Evolutionary conservation across 2,888 invertebrate genomes (phyloP).

Genomic region (Leptinotarsa juncta): DNA sequence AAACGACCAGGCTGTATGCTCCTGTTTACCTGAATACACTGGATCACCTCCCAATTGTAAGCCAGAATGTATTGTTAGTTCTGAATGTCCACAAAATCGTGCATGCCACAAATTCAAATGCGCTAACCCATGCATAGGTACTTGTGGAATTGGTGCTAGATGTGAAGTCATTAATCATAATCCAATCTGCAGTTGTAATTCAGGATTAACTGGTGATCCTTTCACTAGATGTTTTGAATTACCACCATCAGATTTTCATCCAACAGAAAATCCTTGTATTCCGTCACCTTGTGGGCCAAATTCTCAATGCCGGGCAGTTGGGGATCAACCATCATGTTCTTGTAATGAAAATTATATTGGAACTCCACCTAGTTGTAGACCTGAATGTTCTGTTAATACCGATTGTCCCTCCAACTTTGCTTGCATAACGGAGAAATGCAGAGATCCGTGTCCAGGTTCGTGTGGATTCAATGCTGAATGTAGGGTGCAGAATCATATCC

Average conservation of each 20-base stretch:
- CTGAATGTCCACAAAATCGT: conserved; percentile 78
- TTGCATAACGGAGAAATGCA: conserved; percentile 78
- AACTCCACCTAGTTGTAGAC: conserved; percentile 81
- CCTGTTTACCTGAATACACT: conserved; percentile 76
- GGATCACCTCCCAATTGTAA: conserved; percentile 81
- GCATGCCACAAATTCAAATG: conserved; percentile 83
- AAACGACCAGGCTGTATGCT: conserved; percentile 78
- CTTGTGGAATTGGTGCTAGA: conserved; percentile 79
- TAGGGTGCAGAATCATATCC: conserved; percentile 77
- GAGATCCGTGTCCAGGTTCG: conserved; percentile 78
- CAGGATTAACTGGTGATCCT: conserved; percentile 77
- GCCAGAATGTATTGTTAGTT: conserved; percentile 82
- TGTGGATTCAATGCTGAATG: conserved; percentile 80
- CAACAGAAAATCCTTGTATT: conserved; percentile 69
- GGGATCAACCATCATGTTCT: conserved; percentile 74
- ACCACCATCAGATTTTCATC: conserved; percentile 55
- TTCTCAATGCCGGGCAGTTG: conserved; percentile 72
- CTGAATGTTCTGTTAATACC: conserved; percentile 78
- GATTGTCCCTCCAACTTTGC: conserved; percentile 76
- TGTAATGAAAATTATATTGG: conserved; percentile 77
- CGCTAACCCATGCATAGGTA: conserved; percentile 78
- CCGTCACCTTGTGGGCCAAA: conserved; percentile 75
- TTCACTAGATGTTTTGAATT: conserved; percentile 74
- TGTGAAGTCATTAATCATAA: conserved; percentile 83
- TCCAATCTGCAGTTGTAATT: conserved; percentile 79